phyloP scores from a whole-genome alignment of 2,888 invertebrate genomes.

The Flabesymbios commensalis region DNA sequence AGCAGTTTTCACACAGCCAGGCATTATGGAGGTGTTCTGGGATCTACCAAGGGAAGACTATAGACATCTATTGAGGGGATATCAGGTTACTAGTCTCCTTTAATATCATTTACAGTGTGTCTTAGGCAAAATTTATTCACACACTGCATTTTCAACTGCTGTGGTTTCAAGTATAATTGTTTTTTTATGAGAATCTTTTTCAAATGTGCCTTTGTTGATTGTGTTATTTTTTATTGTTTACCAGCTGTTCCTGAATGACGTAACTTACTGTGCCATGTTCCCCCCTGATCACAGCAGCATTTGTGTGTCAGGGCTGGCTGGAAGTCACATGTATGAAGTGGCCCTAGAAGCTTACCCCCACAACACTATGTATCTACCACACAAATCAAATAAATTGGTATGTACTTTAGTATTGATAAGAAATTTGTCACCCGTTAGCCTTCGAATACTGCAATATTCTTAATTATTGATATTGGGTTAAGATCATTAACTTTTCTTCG shows the following conservation, averaged over 20 bases:
- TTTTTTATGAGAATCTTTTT: background rate
- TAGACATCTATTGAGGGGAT: conserved; percentile 46
- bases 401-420: conserved; percentile 22
- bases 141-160: background rate
- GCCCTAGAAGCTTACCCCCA: conserved; percentile 51
- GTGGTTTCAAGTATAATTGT: background rate
- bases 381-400: conserved; percentile 58
- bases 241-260: conserved; percentile 57
- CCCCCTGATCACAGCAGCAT: conserved; percentile 50
- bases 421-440: no score
- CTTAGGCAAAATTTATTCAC: background rate
- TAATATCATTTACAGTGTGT: background rate
- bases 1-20: conserved; percentile 52
- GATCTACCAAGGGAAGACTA: conserved; percentile 40
- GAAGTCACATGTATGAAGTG: conserved; percentile 53
- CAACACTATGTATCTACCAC: conserved; percentile 44
- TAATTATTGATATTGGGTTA: no score
- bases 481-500: no score
- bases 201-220: background rate
- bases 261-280: conserved; percentile 56
- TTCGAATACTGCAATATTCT: no score
- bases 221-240: background rate
- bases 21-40: conserved; percentile 59
- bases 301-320: conserved; percentile 57
- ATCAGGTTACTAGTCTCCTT: no score